These are phyloP conservation scores for Eristalis tenax DNA, from an alignment of 2,888 invertebrate genomes.

Conservation along the genomic window DNA sequence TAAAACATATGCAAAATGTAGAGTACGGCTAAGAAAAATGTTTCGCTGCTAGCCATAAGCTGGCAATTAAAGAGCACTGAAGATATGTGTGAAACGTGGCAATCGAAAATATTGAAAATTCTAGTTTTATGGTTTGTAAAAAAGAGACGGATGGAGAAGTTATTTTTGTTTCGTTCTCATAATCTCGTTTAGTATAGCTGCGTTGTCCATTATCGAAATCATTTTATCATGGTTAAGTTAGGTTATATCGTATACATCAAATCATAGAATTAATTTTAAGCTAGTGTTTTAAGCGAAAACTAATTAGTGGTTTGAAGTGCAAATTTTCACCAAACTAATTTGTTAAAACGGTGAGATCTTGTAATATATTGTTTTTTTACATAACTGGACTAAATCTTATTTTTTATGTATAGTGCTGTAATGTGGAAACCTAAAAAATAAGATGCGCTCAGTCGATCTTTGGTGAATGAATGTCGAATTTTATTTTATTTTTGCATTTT, in stretches of 20 bases:
- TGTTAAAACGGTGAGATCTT: constrained; percentile 80
- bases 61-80: neutral
- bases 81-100: constrained; percentile 67
- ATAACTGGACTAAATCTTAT: constrained; percentile 31
- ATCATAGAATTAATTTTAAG: constrained; percentile 82
- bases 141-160: constrained; percentile 45
- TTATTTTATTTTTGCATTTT: neutral
- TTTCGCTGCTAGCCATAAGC: constrained; percentile 28
- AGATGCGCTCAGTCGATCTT: neutral
- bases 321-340: constrained; percentile 77
- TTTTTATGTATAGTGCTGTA: constrained; percentile 24
- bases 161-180: constrained; percentile 64
- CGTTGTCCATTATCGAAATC: constrained; percentile 75
- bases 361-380: constrained; percentile 42
- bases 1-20: neutral
- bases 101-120: constrained; percentile 42
- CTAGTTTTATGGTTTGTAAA: constrained; percentile 17
- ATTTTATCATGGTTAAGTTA: constrained; percentile 81
- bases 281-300: constrained; percentile 82
- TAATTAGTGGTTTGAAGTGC: constrained; percentile 81
- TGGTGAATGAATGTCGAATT: neutral
- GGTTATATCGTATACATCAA: constrained; percentile 82
- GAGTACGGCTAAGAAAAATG: neutral
- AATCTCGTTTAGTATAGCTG: constrained; percentile 64
- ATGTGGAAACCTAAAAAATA: neutral